phyloP scores from a whole-genome alignment of 2,888 invertebrate genomes.

The Parasteatoda lunata region DNA sequence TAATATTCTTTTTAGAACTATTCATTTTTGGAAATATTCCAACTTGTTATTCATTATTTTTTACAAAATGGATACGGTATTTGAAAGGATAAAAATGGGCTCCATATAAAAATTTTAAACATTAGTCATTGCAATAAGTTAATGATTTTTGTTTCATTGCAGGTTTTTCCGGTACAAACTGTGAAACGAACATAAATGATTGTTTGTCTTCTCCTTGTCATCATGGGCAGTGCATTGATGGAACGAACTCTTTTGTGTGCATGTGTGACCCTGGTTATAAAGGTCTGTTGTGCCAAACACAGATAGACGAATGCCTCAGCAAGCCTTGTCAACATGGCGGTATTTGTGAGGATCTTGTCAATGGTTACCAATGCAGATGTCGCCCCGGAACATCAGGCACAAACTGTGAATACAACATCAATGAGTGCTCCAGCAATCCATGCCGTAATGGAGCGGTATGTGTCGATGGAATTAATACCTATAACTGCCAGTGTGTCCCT shows the following conservation, averaged over 20 bases:
- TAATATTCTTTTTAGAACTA: too few species aligned
- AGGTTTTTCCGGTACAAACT: slow-evolving; percentile 84
- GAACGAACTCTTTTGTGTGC: slow-evolving; percentile 93
- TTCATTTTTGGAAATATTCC: too few species aligned
- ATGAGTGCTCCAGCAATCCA: slow-evolving; percentile 95
- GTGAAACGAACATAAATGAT: slow-evolving; percentile 93
- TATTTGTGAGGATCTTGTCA: slow-evolving; percentile 87
- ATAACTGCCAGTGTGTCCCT: slow-evolving; percentile 91
- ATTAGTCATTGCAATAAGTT: too few species aligned
- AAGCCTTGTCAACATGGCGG: slow-evolving; percentile 96
- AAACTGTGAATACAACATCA: slow-evolving; percentile 94
- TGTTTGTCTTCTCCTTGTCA: slow-evolving; percentile 88
- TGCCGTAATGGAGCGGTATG: slow-evolving; percentile 94
- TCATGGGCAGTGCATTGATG: slow-evolving; percentile 91
- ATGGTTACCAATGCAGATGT: slow-evolving; percentile 93
- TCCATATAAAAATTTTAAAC: too few species aligned
- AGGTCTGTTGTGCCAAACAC: slow-evolving; percentile 88
- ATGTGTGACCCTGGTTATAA: slow-evolving; percentile 95
- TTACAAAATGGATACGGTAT: too few species aligned
- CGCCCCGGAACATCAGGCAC: slow-evolving; percentile 91
- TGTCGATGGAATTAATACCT: slow-evolving; percentile 93
- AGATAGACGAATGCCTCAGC: slow-evolving; percentile 78
- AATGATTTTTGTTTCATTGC: neutral
- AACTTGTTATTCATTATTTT: too few species aligned
- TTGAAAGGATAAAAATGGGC: too few species aligned